Evolutionary conservation across 2,888 invertebrate genomes (phyloP).

Genomic region (Temnothorax ravouxi): DNA sequence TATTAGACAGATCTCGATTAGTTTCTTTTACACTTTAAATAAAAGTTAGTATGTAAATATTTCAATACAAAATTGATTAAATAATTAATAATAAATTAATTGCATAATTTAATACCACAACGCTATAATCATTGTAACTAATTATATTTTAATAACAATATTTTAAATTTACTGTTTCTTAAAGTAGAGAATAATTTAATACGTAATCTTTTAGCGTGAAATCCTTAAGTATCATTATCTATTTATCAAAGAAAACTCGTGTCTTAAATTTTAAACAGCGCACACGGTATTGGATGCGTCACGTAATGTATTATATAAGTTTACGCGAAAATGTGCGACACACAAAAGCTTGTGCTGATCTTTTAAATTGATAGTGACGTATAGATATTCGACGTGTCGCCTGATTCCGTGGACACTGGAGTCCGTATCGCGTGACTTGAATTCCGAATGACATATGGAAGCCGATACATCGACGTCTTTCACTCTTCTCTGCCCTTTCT

Average conservation of each 20-base stretch:
- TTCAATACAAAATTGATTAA: slow-evolving; percentile 11
- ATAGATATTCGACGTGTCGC: too few species aligned
- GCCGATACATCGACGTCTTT: too few species aligned
- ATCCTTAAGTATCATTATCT: neutral
- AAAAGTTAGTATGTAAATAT: slow-evolving; percentile 14
- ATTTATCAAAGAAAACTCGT: neutral
- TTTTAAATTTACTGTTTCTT: neutral
- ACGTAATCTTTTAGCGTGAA: neutral
- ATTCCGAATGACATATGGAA: too few species aligned
- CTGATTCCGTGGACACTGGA: too few species aligned
- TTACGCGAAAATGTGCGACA: too few species aligned
- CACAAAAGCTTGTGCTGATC: too few species aligned
- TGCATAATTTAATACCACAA: slow-evolving; percentile 8
- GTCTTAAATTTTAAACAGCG: neutral
- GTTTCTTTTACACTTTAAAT: neutral
- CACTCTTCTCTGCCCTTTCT: too few species aligned
- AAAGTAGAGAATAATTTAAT: slow-evolving; percentile 24
- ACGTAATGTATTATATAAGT: slow-evolving; percentile 37
- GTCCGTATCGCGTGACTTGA: too few species aligned
- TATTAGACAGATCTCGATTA: neutral
- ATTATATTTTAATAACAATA: slow-evolving; percentile 23
- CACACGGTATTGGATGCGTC: neutral
- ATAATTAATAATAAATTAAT: slow-evolving; percentile 13
- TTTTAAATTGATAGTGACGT: too few species aligned
- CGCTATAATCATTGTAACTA: neutral